phyloP scores from a whole-genome alignment of 2,113 vertebrate species.

The Seriola aureovittata region DNA sequence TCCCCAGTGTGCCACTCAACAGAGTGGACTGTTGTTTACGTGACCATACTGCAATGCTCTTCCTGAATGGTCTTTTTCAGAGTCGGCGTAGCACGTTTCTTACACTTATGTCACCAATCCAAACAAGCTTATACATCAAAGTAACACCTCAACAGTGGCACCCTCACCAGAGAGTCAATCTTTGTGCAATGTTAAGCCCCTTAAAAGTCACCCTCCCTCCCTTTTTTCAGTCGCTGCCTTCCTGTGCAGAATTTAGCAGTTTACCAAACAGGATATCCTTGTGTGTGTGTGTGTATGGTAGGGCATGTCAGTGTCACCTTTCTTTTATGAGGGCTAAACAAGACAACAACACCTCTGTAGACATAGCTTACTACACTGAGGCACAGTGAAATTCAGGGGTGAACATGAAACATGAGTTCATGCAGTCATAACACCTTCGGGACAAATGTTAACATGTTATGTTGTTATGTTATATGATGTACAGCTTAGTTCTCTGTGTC shows the following conservation, averaged over 20 bases:
- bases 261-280: slow-evolving; percentile 75
- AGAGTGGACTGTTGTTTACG: background rate
- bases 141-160: slow-evolving; percentile 8
- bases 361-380: background rate
- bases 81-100: background rate
- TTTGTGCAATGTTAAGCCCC: slow-evolving; percentile 37
- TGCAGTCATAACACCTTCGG: slow-evolving; percentile 30
- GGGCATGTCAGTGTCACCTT: slow-evolving; percentile 34
- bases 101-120: slow-evolving; percentile 15
- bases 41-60: background rate
- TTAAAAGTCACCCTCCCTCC: slow-evolving; percentile 11
- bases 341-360: slow-evolving; percentile 18
- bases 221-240: slow-evolving; percentile 31
- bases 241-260: slow-evolving; percentile 59
- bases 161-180: slow-evolving; percentile 22
- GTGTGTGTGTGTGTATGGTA: background rate
- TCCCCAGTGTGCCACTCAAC: background rate
- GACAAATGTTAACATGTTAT: background rate
- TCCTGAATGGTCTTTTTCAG: slow-evolving; percentile 36
- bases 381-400: background rate
- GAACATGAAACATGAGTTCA: slow-evolving; percentile 35
- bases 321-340: slow-evolving; percentile 7
- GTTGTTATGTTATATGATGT: background rate
- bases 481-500: background rate
- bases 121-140: slow-evolving; percentile 25